These are phyloP conservation scores for Tetropium fuscum DNA, from an alignment of 2,888 invertebrate species.

Conservation along the genomic window DNA sequence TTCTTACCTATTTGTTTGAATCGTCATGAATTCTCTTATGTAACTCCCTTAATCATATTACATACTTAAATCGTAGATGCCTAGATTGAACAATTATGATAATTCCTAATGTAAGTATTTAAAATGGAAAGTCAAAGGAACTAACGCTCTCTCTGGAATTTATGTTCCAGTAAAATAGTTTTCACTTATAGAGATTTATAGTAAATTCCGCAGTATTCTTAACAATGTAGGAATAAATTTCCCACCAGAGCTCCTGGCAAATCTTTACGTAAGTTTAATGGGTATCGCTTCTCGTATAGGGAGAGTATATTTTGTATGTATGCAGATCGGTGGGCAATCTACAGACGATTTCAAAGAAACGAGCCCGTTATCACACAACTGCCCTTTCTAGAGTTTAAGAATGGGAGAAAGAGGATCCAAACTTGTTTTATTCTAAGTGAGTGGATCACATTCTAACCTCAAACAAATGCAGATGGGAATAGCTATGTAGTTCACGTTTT, in stretches of 20 bases:
- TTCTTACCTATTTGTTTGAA: too few species aligned
- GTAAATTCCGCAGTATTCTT: conserved; percentile 5
- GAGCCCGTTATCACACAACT: conserved; percentile 60
- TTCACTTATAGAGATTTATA: not conserved
- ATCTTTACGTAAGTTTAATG: conserved; percentile 20
- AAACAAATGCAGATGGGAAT: conserved; percentile 59
- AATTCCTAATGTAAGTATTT: too few species aligned
- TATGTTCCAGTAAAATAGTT: too few species aligned
- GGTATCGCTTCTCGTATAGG: conserved; percentile 24
- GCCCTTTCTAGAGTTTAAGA: conserved; percentile 51
- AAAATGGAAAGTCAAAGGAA: too few species aligned
- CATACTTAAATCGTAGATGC: too few species aligned
- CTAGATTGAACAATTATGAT: too few species aligned
- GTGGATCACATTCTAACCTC: conserved; percentile 52
- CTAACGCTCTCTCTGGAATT: too few species aligned
- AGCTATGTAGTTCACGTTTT: conserved; percentile 56
- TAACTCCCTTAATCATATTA: too few species aligned
- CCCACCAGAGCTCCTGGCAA: conserved; percentile 7
- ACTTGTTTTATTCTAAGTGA: conserved; percentile 6
- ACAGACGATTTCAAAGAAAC: conserved; percentile 62
- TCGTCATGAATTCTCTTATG: too few species aligned
- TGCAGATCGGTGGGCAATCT: conserved; percentile 60
- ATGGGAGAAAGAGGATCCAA: not conserved
- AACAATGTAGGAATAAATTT: conserved; percentile 11
- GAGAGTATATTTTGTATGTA: conserved; percentile 43